phyloP scores from a whole-genome alignment of 2,888 invertebrate genomes.

The Mythimna impura region DNA sequence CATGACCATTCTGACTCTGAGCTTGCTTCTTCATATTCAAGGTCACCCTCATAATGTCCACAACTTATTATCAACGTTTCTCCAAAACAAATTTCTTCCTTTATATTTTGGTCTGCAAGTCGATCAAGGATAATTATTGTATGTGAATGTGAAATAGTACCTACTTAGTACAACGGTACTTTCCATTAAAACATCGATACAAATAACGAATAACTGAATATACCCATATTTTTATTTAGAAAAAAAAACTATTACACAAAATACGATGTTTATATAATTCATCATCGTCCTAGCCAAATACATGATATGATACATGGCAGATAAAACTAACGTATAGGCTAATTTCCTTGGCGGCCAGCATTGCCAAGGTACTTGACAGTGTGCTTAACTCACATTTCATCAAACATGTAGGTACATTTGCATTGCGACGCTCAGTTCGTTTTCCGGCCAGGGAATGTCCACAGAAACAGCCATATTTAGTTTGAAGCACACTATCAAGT shows the following conservation, averaged over 20 bases:
- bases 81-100: conserved; percentile 87
- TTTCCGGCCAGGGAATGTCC: not conserved
- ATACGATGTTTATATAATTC: not conserved
- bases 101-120: conserved; percentile 85
- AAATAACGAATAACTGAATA: not conserved
- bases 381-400: not conserved
- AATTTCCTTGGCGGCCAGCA: not conserved
- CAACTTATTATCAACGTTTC: conserved; percentile 90
- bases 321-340: no score
- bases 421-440: not conserved
- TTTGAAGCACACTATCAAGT: not conserved
- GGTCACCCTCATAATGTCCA: conserved; percentile 80
- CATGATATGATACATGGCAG: no score
- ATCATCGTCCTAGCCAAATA: no score
- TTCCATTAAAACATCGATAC: not conserved
- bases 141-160: not conserved
- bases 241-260: not conserved
- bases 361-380: not conserved
- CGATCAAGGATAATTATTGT: conserved; percentile 23
- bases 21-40: conserved; percentile 70
- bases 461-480: not conserved
- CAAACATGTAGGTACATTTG: not conserved
- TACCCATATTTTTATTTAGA: not conserved
- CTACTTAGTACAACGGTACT: not conserved
- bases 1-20: conserved; percentile 86